These are phyloP conservation scores for Eupeodes latifasciatus DNA, from an alignment of 2,888 invertebrate species.

Conservation along the genomic window DNA sequence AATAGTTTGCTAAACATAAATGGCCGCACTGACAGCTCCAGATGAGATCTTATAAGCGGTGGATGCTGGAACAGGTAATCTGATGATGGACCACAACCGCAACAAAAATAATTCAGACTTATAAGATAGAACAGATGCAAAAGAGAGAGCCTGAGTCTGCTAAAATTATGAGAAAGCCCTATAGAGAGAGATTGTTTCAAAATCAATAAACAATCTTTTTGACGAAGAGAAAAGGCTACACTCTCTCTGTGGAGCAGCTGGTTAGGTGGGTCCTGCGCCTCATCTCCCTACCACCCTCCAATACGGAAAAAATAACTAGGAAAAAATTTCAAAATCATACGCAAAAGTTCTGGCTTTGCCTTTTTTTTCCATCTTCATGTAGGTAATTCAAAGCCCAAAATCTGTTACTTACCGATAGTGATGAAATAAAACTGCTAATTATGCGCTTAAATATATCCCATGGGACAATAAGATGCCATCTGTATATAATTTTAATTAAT, in stretches of 20 bases:
- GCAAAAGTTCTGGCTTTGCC: slow-evolving; percentile 20
- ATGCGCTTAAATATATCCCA: slow-evolving; percentile 44
- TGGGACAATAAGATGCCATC: slow-evolving; percentile 44
- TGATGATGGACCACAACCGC: slow-evolving; percentile 20
- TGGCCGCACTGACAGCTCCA: slow-evolving; percentile 10
- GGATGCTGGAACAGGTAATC: slow-evolving; percentile 36
- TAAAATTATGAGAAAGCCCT: neutral
- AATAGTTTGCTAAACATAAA: slow-evolving; percentile 6
- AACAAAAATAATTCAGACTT: slow-evolving; percentile 7
- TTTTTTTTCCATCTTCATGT: neutral
- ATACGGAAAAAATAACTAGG: slow-evolving; percentile 16
- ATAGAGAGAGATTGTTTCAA: slow-evolving; percentile 37
- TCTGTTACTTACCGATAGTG: neutral
- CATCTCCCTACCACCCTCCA: slow-evolving; percentile 39
- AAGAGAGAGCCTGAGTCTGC: neutral
- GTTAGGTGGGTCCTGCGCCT: slow-evolving; percentile 70
- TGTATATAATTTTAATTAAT: slow-evolving; percentile 41
- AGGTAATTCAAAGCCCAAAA: slow-evolving; percentile 1
- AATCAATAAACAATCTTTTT: slow-evolving; percentile 70
- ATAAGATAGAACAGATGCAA: slow-evolving; percentile 8
- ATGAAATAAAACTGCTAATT: slow-evolving; percentile 4
- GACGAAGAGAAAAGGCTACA: slow-evolving; percentile 19
- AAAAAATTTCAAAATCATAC: slow-evolving; percentile 21
- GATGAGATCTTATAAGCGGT: slow-evolving; percentile 6
- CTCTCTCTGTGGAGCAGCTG: slow-evolving; percentile 51